Percentiles rank a stretch among this genome's conserved stretches.
Evolutionary conservation across 2,113 vertebrate species (phyloP).

Genomic region (Corydoras maculifer): DNA sequence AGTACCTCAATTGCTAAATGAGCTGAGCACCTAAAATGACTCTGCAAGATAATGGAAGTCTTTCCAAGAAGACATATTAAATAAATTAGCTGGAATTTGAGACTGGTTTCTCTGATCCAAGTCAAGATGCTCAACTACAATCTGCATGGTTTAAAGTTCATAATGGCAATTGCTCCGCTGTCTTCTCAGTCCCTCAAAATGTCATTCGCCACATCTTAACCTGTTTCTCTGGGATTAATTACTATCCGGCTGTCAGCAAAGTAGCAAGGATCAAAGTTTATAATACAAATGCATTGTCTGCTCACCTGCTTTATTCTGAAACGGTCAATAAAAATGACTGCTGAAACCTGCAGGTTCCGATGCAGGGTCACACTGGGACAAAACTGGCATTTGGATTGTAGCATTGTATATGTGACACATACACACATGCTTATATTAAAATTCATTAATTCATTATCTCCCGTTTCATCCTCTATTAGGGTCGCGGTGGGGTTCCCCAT

Average conservation of each 20-base stretch:
- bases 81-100: slow-evolving; percentile 56
- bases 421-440: too few relatives aligned
- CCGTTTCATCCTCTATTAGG: too few relatives aligned
- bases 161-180: slow-evolving; percentile 11
- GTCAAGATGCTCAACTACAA: slow-evolving; percentile 35
- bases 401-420: too few relatives aligned
- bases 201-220: too few relatives aligned
- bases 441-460: too few relatives aligned
- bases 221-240: slow-evolving; percentile 10
- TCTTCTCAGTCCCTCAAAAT: slow-evolving; percentile 1
- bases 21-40: slow-evolving; percentile 55
- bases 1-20: slow-evolving; percentile 64
- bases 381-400: too few relatives aligned
- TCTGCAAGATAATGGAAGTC: slow-evolving; percentile 58
- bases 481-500: too few relatives aligned
- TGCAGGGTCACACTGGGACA: too few relatives aligned
- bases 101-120: slow-evolving; percentile 45
- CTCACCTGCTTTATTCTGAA: too few relatives aligned
- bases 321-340: too few relatives aligned
- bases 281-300: too few relatives aligned
- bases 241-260: slow-evolving; percentile 22
- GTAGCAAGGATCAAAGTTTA: neutral
- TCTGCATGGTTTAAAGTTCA: slow-evolving; percentile 12
- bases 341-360: too few relatives aligned
- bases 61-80: slow-evolving; percentile 54